Evolutionary conservation across 2,113 vertebrate genomes (phyloP), one percentile per base, ranked within the genome.

Genomic region (Axis porcinus): DNA sequence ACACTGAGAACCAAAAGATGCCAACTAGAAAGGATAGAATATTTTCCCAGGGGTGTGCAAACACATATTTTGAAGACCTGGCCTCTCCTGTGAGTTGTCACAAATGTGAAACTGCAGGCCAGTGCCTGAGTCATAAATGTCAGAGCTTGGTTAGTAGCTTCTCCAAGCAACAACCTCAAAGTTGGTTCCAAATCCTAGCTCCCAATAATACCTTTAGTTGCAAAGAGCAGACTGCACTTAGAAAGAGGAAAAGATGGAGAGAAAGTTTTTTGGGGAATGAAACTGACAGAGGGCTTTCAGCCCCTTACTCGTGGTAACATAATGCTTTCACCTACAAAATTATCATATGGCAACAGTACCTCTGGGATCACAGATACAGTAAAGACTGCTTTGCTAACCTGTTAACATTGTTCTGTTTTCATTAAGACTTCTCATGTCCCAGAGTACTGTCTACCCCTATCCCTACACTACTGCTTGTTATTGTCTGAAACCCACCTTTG

Each of bases 341-440:
- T 64, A 45, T 45, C 52, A 27, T 0, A 6, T n/a, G 91, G 10
- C 50, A 62, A 19, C 15, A 36, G 30, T 30, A 36, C 9, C 50
- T 9, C 21, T 13, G 3, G 33, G 54, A 14, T 19, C 47, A 54
- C 60, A 58, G 47, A 81, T 14, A 54, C 14, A 52, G 21, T 30
- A 9, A 57, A 33, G 86, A 64, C 21, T 81, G 3, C 14, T 50
- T 23, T 50, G 43, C 21, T 60, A 33, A 23, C 5, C 25, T n/a
- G 4, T 8, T 4, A 27, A 33, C 2, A 16, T 21, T 16, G 1
- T 7, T 74, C 47, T 85, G 2, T 67, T 52, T 30, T 36, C 30
- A 40, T 1, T 2, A 27, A 60, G n/a, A 25, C 2, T 6, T 4
- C 2, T 52, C n/a, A 47, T 0, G 4, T 19, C 27, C 16, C 43